phyloP scores from a whole-genome alignment of 2,888 invertebrate species.

The Griposia aprilina region DNA sequence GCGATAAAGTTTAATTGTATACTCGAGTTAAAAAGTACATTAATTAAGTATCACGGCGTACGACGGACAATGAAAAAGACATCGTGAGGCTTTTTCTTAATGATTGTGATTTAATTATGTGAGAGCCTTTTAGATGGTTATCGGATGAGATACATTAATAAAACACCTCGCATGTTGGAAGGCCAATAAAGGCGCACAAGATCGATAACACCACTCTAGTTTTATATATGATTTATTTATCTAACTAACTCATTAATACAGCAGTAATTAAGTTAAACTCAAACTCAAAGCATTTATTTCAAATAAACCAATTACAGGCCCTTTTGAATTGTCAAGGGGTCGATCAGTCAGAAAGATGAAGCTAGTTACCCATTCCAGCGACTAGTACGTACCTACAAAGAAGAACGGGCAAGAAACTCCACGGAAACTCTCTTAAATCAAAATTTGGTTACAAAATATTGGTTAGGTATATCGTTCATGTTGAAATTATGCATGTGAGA shows the following conservation, averaged over 20 bases:
- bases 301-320: no score
- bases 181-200: conserved; percentile 14
- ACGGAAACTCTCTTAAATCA: no score
- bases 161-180: conserved; percentile 40
- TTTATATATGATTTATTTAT: conserved; percentile 1
- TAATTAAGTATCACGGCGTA: conserved; percentile 68
- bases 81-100: conserved; percentile 62
- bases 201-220: conserved; percentile 14
- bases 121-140: conserved; percentile 61
- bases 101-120: conserved; percentile 65
- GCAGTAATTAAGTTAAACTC: not conserved
- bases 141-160: conserved; percentile 35
- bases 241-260: not conserved
- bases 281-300: no score
- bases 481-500: no score
- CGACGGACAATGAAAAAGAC: conserved; percentile 66
- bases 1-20: conserved; percentile 71
- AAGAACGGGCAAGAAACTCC: no score
- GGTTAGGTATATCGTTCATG: no score
- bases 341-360: no score
- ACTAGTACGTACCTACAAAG: no score
- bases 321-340: no score
- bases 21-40: conserved; percentile 70
- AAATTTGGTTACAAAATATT: no score
- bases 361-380: no score